These are phyloP conservation scores for Enteromius argenteus DNA, from an alignment of 2,797 vertebrate genomes.

Conservation along the genomic window DNA sequence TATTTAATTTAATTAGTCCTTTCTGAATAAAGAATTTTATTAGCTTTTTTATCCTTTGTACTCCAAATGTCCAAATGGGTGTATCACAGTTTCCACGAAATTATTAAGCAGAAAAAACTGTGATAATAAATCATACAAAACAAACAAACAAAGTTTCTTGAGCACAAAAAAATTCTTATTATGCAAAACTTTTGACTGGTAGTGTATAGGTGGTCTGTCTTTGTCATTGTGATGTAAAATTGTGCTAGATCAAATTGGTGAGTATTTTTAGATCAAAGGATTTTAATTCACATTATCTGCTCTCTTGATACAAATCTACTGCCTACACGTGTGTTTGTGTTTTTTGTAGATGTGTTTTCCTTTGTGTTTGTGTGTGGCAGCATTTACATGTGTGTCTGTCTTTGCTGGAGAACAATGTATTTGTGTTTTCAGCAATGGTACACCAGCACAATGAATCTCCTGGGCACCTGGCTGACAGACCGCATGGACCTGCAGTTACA, in stretches of 20 bases:
- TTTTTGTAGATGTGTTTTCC: slow-evolving; percentile 39
- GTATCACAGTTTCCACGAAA: too few species aligned
- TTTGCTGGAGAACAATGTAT: slow-evolving; percentile 80
- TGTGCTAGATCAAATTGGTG: slow-evolving; percentile 1
- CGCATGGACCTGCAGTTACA: slow-evolving; percentile 99
- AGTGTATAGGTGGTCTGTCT: neutral
- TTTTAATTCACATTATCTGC: slow-evolving; percentile 1
- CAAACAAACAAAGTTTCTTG: neutral
- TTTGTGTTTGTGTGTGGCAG: slow-evolving; percentile 35
- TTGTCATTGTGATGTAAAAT: neutral
- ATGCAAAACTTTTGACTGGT: neutral
- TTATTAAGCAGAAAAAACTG: too few species aligned
- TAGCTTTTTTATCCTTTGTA: neutral
- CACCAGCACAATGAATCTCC: slow-evolving; percentile 95
- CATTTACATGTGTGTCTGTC: slow-evolving; percentile 57
- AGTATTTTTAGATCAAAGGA: neutral
- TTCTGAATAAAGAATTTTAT: neutral
- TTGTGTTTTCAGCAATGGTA: slow-evolving; percentile 99
- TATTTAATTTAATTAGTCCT: neutral
- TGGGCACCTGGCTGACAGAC: slow-evolving; percentile 97
- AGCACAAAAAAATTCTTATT: neutral
- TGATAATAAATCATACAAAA: neutral
- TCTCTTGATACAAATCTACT: neutral
- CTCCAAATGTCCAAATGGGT: neutral
- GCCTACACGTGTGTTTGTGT: slow-evolving; percentile 12